phyloP scores from a whole-genome alignment of 2,113 vertebrate genomes.

The Trogon surrucura region DNA sequence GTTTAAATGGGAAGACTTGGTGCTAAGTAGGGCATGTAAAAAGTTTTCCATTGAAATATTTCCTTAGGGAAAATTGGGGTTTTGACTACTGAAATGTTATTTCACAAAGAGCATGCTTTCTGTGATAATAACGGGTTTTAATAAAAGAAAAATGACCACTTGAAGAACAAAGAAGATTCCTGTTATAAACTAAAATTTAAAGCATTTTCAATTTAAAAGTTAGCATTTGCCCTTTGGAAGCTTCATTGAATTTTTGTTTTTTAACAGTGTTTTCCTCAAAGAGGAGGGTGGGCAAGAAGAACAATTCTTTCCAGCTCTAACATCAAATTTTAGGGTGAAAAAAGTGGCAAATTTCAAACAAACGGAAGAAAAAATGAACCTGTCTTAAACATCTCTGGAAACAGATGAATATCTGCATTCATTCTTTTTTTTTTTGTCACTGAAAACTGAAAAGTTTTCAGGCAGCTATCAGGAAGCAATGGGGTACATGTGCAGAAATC shows the following conservation, averaged over 20 bases:
- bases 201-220: slow-evolving; percentile 46
- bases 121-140: slow-evolving; percentile 36
- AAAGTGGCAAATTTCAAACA: slow-evolving; percentile 37
- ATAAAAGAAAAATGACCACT: slow-evolving; percentile 63
- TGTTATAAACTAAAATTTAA: slow-evolving; percentile 58
- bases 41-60: slow-evolving; percentile 63
- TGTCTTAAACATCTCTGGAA: slow-evolving; percentile 15
- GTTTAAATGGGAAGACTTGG: slow-evolving; percentile 56
- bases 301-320: slow-evolving; percentile 26
- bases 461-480: slow-evolving; percentile 45
- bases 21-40: slow-evolving; percentile 51
- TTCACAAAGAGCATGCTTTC: slow-evolving; percentile 39
- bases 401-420: neutral
- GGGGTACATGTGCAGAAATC: slow-evolving; percentile 53
- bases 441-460: slow-evolving; percentile 47
- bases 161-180: slow-evolving; percentile 48
- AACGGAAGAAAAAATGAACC: slow-evolving; percentile 52
- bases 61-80: slow-evolving; percentile 51
- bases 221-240: slow-evolving; percentile 57
- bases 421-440: neutral
- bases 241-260: slow-evolving; percentile 57
- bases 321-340: slow-evolving; percentile 46
- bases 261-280: slow-evolving; percentile 46
- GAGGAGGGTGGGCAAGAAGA: slow-evolving; percentile 26
- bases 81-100: slow-evolving; percentile 53